These are phyloP conservation scores for Lacerta viridis DNA, from an alignment of 2,797 vertebrate genomes.

Conservation along the genomic window DNA sequence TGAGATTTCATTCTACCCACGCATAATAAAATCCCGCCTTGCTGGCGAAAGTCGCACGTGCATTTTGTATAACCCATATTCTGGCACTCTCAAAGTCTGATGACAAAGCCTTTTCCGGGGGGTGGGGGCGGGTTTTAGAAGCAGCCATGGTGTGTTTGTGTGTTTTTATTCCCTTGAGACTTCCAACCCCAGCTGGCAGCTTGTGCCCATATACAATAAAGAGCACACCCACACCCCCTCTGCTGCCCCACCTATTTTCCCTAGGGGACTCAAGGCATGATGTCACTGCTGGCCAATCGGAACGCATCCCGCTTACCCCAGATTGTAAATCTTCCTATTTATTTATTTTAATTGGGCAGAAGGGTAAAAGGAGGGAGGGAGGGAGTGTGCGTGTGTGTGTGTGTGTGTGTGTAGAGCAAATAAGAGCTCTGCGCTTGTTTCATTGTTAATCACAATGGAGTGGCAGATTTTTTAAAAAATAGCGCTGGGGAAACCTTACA, in stretches of 20 bases:
- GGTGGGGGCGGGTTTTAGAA: too few species aligned
- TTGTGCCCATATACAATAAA: background rate
- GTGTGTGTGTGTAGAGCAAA: too few species aligned
- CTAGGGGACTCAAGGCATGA: background rate
- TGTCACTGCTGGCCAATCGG: constrained; percentile 25
- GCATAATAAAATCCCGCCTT: too few species aligned
- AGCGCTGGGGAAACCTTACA: too few species aligned
- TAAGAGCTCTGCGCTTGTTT: background rate
- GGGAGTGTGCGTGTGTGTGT: too few species aligned
- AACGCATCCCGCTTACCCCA: background rate
- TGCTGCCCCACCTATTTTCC: background rate
- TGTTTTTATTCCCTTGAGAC: background rate
- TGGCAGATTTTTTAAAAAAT: background rate
- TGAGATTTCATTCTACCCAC: too few species aligned
- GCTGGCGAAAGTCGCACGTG: background rate
- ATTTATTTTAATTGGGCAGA: background rate
- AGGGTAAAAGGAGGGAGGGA: background rate
- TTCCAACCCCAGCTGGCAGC: constrained; percentile 1
- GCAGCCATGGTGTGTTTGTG: background rate
- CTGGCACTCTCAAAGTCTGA: background rate
- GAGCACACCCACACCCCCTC: background rate
- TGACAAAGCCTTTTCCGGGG: background rate
- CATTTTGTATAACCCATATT: background rate
- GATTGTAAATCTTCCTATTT: constrained; percentile 1
- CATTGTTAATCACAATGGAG: background rate